Conservation (phyloP, 2,113 vertebrate genomes). For the Mugil cephalus region DNA sequence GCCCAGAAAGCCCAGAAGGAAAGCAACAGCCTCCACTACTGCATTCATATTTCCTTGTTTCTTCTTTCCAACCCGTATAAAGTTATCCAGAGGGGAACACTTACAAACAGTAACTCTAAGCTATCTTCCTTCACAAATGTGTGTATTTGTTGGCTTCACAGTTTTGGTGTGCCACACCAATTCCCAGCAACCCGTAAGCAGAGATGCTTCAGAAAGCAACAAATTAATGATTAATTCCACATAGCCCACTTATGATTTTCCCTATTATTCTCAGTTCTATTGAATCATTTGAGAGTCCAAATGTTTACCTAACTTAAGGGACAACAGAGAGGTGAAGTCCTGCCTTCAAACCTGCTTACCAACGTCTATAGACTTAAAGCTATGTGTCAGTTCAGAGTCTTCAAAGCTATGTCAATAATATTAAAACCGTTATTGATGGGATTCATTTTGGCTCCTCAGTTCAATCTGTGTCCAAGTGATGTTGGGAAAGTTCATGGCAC, state of each 20-base stretch:
- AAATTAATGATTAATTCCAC: slow-evolving; percentile 68
- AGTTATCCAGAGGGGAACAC: slow-evolving; percentile 29
- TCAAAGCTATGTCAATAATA: slow-evolving; percentile 52
- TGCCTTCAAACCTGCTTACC: slow-evolving; percentile 36
- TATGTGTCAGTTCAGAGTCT: slow-evolving; percentile 51
- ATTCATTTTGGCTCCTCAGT: slow-evolving; percentile 15
- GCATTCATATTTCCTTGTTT: slow-evolving; percentile 67
- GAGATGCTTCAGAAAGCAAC: slow-evolving; percentile 43
- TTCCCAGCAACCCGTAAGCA: slow-evolving; percentile 21
- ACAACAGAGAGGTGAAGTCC: slow-evolving; percentile 56
- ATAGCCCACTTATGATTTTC: slow-evolving; percentile 38
- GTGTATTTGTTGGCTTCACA: slow-evolving; percentile 27
- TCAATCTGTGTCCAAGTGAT: slow-evolving; percentile 6
- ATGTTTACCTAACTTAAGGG: slow-evolving; percentile 53
- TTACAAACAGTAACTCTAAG: slow-evolving; percentile 13
- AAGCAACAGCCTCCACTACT: slow-evolving; percentile 72
- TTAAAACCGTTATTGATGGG: slow-evolving; percentile 51
- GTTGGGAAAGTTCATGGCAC: slow-evolving; percentile 7
- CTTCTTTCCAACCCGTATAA: neutral
- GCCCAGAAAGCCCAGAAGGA: slow-evolving; percentile 75
- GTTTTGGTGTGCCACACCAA: slow-evolving; percentile 23
- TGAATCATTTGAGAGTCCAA: slow-evolving; percentile 55
- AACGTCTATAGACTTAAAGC: slow-evolving; percentile 48
- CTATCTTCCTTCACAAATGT: slow-evolving; percentile 33
- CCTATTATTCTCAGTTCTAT: slow-evolving; percentile 53